Evolutionary conservation across 2,888 invertebrate genomes (phyloP), one percentile per base, ranked within the genome.

Genomic region (Drosophila incognita): DNA sequence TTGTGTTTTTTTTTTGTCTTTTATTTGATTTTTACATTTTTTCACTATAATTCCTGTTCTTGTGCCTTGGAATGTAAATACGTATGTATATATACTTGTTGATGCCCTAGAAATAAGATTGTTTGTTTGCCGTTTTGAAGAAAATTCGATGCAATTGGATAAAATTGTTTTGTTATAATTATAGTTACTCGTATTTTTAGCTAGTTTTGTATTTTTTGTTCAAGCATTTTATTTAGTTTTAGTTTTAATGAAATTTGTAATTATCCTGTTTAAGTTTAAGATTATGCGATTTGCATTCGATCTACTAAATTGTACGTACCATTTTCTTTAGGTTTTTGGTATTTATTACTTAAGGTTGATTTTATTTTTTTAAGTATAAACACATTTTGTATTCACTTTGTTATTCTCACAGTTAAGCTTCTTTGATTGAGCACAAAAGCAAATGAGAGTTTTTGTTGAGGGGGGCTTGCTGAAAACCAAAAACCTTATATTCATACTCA

Each of bases 361-460:
- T 24, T 46, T 24, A 46, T 59, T 61, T 53, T 40, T 69, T 70
- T 56, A 72, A 65, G 68, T 69, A 57, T 62, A 76, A 72, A 79
- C 72, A 76, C 61, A 42, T 79, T 71, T 75, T 76, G 76, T 84
- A 78, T 80, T 79, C 77, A 62, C 79, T 87, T 83, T 79, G 70
- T 82, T 79, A 84, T 90, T 92, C 91, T 92, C 92, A 92, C 93
- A 92, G 92, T 91, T 92, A 92, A 92, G 92, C 92, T 93, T 93
- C 90, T 92, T 92, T 90, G 90, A 91, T 92, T 92, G 92, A 92
- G 93, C 92, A 92, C 92, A 91, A 91, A 90, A 92, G 92, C 91
- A 91, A 89, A 89, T 81, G 79, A 89, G 87, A 89, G 76, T 54
- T 76, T 69, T 82, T 75, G 38, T 64, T 62, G 64, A 67, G 52